Percentiles rank a stretch among this genome's conserved stretches.
phyloP scores from a whole-genome alignment of 1,140 invertebrate genomes.

The Drosophila murphyi region DNA sequence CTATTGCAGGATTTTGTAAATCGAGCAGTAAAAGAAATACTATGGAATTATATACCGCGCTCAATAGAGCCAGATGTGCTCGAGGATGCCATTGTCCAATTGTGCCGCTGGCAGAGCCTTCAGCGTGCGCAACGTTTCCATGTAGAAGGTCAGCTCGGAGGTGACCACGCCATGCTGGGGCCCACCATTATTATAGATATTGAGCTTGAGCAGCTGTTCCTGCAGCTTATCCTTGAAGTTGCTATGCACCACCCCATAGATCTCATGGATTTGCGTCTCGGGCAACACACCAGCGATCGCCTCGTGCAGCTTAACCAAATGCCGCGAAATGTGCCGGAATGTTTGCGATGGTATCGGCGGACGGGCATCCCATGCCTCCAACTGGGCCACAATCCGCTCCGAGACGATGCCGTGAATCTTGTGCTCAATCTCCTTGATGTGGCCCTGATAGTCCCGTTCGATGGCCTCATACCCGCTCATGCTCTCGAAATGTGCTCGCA shows the following conservation, averaged over 20 bases:
- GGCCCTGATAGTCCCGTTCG: conserved; percentile 93
- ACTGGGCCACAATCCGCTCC: conserved; percentile 91
- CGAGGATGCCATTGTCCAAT: conserved; percentile 90
- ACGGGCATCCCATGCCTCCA: conserved; percentile 95
- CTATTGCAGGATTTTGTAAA: conserved; percentile 27
- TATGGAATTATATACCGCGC: conserved; percentile 49
- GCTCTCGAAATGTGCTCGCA: conserved; percentile 88
- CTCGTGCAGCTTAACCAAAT: conserved; percentile 96
- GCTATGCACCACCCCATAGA: conserved; percentile 94
- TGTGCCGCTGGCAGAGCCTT: conserved; percentile 91
- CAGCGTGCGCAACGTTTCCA: conserved; percentile 94
- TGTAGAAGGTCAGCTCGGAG: conserved; percentile 97
- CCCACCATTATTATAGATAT: conserved; percentile 97
- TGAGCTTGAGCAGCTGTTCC: conserved; percentile 93
- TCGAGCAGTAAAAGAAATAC: conserved; percentile 17
- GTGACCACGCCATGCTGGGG: conserved; percentile 98
- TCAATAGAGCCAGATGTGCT: conserved; percentile 89
- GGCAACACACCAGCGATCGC: conserved; percentile 93
- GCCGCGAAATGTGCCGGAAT: conserved; percentile 96
- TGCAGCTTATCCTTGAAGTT: conserved; percentile 94
- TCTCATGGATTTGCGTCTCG: conserved; percentile 87
- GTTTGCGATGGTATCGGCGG: conserved; percentile 97
- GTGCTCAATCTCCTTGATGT: conserved; percentile 95
- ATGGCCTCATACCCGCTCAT: conserved; percentile 87
- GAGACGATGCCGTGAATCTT: conserved; percentile 96